Percentiles rank a stretch among this genome's conserved stretches.
phyloP scores from a whole-genome alignment of 2,888 invertebrate species.

The Arge pagana region DNA sequence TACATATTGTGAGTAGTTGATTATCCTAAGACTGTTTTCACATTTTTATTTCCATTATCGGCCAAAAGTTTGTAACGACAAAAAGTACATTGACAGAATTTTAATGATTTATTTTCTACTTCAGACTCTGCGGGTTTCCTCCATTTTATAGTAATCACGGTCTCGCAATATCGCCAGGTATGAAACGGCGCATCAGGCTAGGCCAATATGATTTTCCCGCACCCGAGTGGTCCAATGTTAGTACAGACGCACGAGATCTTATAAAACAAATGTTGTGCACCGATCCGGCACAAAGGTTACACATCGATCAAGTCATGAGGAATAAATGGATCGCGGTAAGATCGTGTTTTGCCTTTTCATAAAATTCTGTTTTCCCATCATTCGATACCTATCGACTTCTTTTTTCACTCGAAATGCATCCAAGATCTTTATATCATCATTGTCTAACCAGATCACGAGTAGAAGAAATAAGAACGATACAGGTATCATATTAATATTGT shows the following conservation, averaged over 20 bases:
- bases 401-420: too few relatives aligned
- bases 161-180: slow-evolving; percentile 96
- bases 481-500: background rate
- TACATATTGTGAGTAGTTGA: slow-evolving; percentile 81
- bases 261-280: slow-evolving; percentile 94
- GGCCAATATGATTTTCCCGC: slow-evolving; percentile 98
- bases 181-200: slow-evolving; percentile 94
- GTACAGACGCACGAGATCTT: slow-evolving; percentile 91
- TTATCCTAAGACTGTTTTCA: background rate
- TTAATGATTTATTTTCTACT: slow-evolving; percentile 20
- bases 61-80: too few relatives aligned
- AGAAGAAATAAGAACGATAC: too few relatives aligned
- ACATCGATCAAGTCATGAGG: slow-evolving; percentile 88
- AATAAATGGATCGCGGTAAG: slow-evolving; percentile 87
- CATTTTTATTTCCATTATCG: background rate
- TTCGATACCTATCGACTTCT: too few relatives aligned
- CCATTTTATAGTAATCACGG: slow-evolving; percentile 99
- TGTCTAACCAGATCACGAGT: too few relatives aligned
- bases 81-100: background rate
- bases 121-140: slow-evolving; percentile 91
- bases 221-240: slow-evolving; percentile 95
- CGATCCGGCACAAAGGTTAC: slow-evolving; percentile 86
- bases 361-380: background rate
- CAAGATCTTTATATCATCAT: too few relatives aligned
- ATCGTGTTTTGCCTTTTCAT: background rate